Conservation (phyloP, 2,797 vertebrate genomes). For the Sitta carolinensis region DNA sequence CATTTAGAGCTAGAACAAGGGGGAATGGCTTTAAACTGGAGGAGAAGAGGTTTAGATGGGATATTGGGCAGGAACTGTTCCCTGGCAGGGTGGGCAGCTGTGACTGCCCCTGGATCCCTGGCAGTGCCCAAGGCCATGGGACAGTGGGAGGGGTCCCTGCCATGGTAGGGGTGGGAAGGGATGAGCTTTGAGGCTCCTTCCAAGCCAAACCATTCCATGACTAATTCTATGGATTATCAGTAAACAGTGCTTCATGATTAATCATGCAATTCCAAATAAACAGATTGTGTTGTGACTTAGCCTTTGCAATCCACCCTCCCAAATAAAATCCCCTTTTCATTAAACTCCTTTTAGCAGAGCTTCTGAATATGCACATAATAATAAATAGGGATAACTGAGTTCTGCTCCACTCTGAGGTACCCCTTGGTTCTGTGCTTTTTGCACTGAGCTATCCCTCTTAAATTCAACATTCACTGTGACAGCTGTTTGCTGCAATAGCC, state of each 20-base stretch:
- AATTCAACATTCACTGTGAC: neutral
- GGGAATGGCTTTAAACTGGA: neutral
- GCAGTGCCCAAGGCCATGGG: accelerated
- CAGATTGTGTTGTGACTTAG: neutral
- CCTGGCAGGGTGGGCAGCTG: neutral
- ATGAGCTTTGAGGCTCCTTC: neutral
- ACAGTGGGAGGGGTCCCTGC: accelerated
- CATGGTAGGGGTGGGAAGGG: accelerated
- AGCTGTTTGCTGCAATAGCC: neutral
- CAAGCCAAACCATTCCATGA: neutral
- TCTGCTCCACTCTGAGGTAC: neutral
- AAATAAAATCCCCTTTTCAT: neutral
- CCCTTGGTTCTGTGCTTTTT: neutral
- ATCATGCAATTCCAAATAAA: neutral
- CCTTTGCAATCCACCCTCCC: neutral
- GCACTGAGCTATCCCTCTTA: neutral
- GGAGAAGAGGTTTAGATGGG: neutral
- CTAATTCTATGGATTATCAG: neutral
- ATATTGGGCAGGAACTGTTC: neutral
- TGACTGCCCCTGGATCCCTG: neutral
- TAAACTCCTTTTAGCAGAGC: neutral
- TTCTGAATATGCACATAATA: neutral
- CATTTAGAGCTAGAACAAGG: neutral
- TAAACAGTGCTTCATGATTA: neutral
- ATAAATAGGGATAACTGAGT: neutral